Base-by-base conservation (phyloP, 2,888 invertebrate species). In the Lasius fuliginosus region DNA sequence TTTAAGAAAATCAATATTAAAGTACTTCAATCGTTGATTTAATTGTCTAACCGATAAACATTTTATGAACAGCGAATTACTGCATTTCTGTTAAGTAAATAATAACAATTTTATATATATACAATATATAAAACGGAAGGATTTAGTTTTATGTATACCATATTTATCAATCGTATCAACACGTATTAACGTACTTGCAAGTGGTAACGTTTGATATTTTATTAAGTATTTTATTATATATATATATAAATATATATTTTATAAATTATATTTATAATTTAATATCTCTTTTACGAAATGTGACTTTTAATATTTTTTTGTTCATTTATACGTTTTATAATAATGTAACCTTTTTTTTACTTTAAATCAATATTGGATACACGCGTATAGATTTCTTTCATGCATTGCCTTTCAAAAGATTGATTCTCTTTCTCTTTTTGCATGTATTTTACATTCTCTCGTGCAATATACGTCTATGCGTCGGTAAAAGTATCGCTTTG, bases 321-420 rank as follows among this genome's bases (percentile, higher is more conserved):
- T 56, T 71, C 23, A 71, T 23, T 9, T 27, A 36, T 12, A 15
- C 15, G 4, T 69, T n/a, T 69, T 53, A 8, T 33, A 53, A 36
- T 56, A 56, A 15, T 6, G 23, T 42, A 53, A 68, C n/a, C 49
- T 23, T n/a, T n/a, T n/a, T 6, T 36, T 23, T 23, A 36, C 23
- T 53, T 69, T 23, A 27, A 36, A 27, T 27, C n/a, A 64, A 36
- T 71, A 36, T 71, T 58, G 27, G 27, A 40, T 73, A 27, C 23
- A 23, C 40, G 27, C 1, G 15, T 27, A 27, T 33, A n/a, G 53
- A 33, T 56, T 73, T 58, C 5, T 27, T 36, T 36, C 15, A 71
- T 36, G 15, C 30, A 69, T 53, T 6, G 23, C 9, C 11, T 58
- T 42, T 73, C 27, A 40, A 40, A 40, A 9, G 5, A 40, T 33